Conservation (phyloP, 1,140 invertebrate genomes). For the Parapsyche elsis region DNA sequence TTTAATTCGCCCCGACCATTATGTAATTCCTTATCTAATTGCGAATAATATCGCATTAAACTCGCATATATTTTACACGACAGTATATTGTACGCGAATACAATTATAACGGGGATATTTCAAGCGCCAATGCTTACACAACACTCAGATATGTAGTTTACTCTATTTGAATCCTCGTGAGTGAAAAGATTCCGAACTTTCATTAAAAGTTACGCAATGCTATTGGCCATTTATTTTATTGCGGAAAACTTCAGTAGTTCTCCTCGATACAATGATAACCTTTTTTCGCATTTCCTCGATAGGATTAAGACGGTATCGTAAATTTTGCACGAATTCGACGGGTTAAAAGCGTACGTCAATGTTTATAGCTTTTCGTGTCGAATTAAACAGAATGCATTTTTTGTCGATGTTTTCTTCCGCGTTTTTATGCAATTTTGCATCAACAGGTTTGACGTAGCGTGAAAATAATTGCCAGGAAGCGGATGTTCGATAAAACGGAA, state of each 20-base stretch:
- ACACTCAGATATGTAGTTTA: too few relatives aligned
- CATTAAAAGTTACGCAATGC: slow-evolving; percentile 51
- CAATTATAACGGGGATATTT: too few relatives aligned
- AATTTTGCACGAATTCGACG: too few relatives aligned
- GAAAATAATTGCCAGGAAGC: slow-evolving; percentile 56
- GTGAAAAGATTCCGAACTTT: slow-evolving; percentile 40
- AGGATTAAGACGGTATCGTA: not conserved
- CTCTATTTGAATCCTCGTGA: too few relatives aligned
- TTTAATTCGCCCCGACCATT: not conserved
- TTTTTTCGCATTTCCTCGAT: slow-evolving; percentile 21
- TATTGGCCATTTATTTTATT: slow-evolving; percentile 54
- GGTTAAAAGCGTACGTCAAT: too few relatives aligned
- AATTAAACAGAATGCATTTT: too few relatives aligned
- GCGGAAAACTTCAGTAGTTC: slow-evolving; percentile 32
- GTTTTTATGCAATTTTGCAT: slow-evolving; percentile 42
- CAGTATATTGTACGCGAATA: too few relatives aligned
- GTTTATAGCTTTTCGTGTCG: too few relatives aligned
- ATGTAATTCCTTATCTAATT: not conserved
- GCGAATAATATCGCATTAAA: not conserved
- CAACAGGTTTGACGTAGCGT: slow-evolving; percentile 45
- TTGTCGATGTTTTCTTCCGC: not conserved
- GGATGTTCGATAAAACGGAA: slow-evolving; percentile 52
- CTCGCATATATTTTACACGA: too few relatives aligned
- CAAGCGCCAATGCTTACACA: too few relatives aligned
- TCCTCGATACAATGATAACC: slow-evolving; percentile 37